A percentile compares a stretch with the other conserved stretches of the same genome.
Conservation (phyloP, 2,113 vertebrate genomes). For the Eptesicus fuscus region DNA sequence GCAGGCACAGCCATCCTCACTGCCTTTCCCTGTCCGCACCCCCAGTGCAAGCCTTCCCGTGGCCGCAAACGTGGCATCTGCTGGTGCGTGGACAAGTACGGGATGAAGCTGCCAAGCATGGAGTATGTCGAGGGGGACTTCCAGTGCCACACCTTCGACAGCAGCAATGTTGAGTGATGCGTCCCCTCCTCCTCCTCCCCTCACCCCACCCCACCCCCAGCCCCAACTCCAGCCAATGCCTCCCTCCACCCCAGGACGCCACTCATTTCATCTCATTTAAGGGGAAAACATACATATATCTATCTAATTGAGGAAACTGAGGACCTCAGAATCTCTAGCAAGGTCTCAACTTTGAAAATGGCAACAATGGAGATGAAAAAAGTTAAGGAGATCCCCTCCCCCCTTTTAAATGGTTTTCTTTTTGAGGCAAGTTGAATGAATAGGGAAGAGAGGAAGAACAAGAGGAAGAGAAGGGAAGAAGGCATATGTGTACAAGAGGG, state of each 20-base stretch:
- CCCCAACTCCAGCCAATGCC: conserved; percentile 83
- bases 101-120: conserved; percentile 94
- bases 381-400: conserved; percentile 69
- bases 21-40: neutral
- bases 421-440: conserved; percentile 51
- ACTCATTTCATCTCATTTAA: conserved; percentile 87
- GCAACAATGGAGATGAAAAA: conserved; percentile 72
- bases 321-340: conserved; percentile 85
- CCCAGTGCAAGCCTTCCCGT: conserved; percentile 97
- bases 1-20: neutral
- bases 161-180: conserved; percentile 94
- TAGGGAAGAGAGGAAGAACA: conserved; percentile 33
- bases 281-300: conserved; percentile 71
- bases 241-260: conserved; percentile 78
- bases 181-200: conserved; percentile 28
- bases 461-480: conserved; percentile 18
- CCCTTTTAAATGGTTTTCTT: neutral
- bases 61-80: conserved; percentile 96
- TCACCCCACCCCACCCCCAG: conserved; percentile 72
- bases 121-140: conserved; percentile 94
- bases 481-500: neutral
- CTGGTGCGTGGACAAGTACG: conserved; percentile 99
- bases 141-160: conserved; percentile 97
- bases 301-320: conserved; percentile 84
- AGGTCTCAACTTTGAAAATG: conserved; percentile 66